Conservation (phyloP, 2,888 invertebrate species). For the Leptarthrus brevirostris region DNA sequence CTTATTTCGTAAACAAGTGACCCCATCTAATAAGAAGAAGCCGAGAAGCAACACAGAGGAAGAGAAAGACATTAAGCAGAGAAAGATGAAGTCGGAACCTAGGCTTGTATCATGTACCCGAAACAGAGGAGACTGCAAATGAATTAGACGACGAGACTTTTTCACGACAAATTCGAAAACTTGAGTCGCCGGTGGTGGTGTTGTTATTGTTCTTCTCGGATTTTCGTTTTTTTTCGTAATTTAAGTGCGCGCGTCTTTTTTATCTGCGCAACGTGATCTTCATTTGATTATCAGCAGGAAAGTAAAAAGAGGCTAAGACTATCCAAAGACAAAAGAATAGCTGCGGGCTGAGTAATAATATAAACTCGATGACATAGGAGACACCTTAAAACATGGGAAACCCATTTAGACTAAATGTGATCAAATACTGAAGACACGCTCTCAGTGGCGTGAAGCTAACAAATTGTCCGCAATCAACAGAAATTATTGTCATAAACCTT, state of each 20-base stretch:
- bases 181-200: not conserved
- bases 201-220: not conserved
- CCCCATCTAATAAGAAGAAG: not conserved
- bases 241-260: conserved; percentile 40
- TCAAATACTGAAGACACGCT: too few species aligned
- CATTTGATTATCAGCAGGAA: conserved; percentile 37
- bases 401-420: too few species aligned
- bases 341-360: conserved; percentile 43
- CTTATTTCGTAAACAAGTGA: not conserved
- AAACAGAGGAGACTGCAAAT: conserved; percentile 38
- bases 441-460: too few species aligned
- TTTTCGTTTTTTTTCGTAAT: conserved; percentile 18
- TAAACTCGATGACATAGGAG: conserved; percentile 23
- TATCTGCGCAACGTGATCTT: conserved; percentile 48
- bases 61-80: conserved; percentile 31
- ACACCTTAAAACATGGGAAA: conserved; percentile 38
- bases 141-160: conserved; percentile 21
- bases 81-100: conserved; percentile 15
- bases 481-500: too few species aligned
- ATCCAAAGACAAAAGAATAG: conserved; percentile 26
- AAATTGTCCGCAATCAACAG: too few species aligned
- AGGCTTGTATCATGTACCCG: not conserved
- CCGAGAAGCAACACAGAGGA: conserved; percentile 27
- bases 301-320: conserved; percentile 6
- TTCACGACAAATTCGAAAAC: conserved; percentile 28